These are phyloP conservation scores for Hemitrygon akajei DNA, from an alignment of 2,797 vertebrate species.

Conservation along the genomic window DNA sequence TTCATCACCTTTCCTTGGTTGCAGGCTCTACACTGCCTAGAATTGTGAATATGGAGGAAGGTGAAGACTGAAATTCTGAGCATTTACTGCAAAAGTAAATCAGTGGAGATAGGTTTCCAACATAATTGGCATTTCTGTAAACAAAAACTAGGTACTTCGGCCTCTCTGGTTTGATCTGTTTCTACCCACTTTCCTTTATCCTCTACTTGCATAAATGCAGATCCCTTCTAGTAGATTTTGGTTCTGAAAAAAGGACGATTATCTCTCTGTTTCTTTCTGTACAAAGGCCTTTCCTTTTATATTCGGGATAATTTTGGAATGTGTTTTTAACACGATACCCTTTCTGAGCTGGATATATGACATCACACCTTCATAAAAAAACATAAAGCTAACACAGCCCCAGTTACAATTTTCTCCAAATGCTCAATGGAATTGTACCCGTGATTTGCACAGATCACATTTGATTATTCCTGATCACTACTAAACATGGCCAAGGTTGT, in stretches of 20 bases:
- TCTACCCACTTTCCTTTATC: background rate
- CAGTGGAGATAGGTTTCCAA: background rate
- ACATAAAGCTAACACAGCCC: background rate
- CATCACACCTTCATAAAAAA: background rate
- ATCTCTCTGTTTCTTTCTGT: background rate
- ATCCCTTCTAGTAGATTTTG: background rate
- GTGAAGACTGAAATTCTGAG: background rate
- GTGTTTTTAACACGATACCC: background rate
- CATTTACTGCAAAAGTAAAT: background rate
- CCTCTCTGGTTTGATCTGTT: background rate
- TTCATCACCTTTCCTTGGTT: background rate
- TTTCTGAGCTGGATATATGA: background rate
- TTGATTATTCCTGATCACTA: background rate
- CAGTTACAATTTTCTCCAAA: background rate
- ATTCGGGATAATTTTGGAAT: background rate
- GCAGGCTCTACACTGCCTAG: background rate
- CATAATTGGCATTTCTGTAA: background rate
- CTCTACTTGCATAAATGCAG: background rate
- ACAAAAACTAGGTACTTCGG: background rate
- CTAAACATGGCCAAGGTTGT: background rate
- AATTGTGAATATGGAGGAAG: background rate
- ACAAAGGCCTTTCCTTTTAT: background rate
- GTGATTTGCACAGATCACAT: background rate
- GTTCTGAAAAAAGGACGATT: background rate
- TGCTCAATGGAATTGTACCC: background rate